Evolutionary conservation across 37 sponge, comb jelly and placozoan genomes (phyloP).

Genomic region (Geodia barretti): DNA sequence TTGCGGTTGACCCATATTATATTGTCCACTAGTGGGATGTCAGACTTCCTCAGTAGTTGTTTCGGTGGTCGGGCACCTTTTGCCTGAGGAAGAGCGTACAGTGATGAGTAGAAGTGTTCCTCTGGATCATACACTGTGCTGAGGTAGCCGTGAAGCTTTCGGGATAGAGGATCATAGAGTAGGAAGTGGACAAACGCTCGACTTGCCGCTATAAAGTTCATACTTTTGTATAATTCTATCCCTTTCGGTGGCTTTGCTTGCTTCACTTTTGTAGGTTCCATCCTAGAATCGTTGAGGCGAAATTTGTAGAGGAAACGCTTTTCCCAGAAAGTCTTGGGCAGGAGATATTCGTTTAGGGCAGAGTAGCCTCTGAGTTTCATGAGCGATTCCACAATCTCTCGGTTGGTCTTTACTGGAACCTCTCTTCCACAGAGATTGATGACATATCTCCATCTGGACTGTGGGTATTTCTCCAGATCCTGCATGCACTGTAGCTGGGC

Average conservation of each 20-base stretch:
- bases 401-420: conserved; percentile 37
- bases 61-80: not conserved
- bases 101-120: conserved; percentile 9
- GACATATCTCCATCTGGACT: conserved; percentile 23
- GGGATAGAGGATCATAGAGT: not conserved
- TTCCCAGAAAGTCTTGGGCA: not conserved
- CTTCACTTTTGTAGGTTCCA: not conserved
- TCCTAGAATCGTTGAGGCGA: not conserved
- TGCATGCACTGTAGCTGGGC: conserved; percentile 4
- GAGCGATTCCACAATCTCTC: conserved; percentile 23
- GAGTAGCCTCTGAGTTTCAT: conserved; percentile 3
- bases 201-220: conserved; percentile 11
- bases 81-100: not conserved
- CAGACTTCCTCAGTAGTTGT: not conserved
- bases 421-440: conserved; percentile 44
- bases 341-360: not conserved
- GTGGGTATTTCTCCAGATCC: not conserved
- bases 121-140: conserved; percentile 8
- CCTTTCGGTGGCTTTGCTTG: conserved; percentile 1
- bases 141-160: not conserved
- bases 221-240: conserved; percentile 19
- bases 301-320: not conserved
- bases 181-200: conserved; percentile 9
- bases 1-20: not conserved
- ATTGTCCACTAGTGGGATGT: not conserved